Evolutionary conservation across 2,113 vertebrate genomes (phyloP).

Genomic region (Fulica atra): DNA sequence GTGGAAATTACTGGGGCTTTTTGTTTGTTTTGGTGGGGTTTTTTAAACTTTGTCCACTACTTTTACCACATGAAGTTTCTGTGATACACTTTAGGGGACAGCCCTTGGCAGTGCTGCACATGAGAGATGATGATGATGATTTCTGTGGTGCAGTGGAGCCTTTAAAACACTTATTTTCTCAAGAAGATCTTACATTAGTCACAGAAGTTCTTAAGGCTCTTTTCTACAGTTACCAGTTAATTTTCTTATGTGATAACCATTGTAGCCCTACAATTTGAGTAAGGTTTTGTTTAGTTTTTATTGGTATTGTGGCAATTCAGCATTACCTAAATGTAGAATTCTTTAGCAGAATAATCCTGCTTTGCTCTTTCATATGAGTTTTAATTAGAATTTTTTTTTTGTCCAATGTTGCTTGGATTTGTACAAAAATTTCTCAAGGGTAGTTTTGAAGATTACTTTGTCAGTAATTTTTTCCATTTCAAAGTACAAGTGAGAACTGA

Average conservation of each 20-base stretch:
- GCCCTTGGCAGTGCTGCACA: neutral
- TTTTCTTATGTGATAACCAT: neutral
- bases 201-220: neutral
- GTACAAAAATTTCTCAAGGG: neutral
- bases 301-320: neutral
- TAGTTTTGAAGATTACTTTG: neutral
- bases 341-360: neutral
- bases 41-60: neutral
- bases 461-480: neutral
- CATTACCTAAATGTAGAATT: neutral
- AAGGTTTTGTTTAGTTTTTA: neutral
- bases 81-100: neutral
- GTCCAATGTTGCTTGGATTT: neutral
- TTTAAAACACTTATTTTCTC: neutral
- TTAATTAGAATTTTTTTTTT: neutral
- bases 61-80: neutral
- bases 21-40: neutral
- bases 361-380: neutral
- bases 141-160: neutral
- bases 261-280: neutral
- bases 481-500: neutral
- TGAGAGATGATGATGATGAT: neutral
- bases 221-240: neutral
- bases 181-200: neutral
- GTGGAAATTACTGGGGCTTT: neutral